Evolutionary conservation across 2,113 vertebrate species (phyloP).

Genomic region (Ammodytes marinus): DNA sequence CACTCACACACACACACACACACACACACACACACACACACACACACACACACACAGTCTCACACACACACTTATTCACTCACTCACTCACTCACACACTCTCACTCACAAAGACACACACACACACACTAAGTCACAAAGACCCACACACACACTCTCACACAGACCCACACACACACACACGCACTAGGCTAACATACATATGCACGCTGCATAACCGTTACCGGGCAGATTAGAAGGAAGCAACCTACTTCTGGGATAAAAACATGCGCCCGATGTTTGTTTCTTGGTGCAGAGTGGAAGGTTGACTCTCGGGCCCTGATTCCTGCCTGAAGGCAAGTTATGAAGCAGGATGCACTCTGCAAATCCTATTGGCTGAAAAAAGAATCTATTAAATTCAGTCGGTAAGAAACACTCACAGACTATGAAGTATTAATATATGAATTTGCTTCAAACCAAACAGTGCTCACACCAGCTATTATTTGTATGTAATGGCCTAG

Average conservation of each 20-base stretch:
- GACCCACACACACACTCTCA: constrained; percentile 24
- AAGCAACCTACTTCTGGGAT: constrained; percentile 78
- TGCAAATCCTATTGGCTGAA: constrained; percentile 10
- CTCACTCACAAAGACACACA: too few relatives aligned
- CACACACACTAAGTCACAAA: too few relatives aligned
- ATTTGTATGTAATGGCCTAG: constrained; percentile 21
- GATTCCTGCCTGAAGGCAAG: constrained; percentile 67
- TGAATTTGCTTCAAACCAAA: constrained; percentile 28
- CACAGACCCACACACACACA: constrained; percentile 26
- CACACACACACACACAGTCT: too few relatives aligned
- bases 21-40: too few relatives aligned
- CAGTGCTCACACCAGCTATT: constrained; percentile 13
- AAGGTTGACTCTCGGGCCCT: constrained; percentile 65
- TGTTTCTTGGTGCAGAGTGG: constrained; percentile 63
- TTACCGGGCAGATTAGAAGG: constrained; percentile 84
- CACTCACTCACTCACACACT: too few relatives aligned
- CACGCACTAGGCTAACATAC: constrained; percentile 37
- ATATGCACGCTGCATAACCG: constrained; percentile 69
- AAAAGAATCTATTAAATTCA: constrained; percentile 33
- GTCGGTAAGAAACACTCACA: not conserved
- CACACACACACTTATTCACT: too few relatives aligned
- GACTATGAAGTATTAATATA: constrained; percentile 42
- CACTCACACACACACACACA: too few relatives aligned
- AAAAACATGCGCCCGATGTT: constrained; percentile 69
- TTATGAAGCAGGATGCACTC: constrained; percentile 44